Percentiles rank a stretch among this genome's conserved stretches.
Evolutionary conservation across 2,797 vertebrate species (phyloP).

Genomic region (Chelmon rostratus): DNA sequence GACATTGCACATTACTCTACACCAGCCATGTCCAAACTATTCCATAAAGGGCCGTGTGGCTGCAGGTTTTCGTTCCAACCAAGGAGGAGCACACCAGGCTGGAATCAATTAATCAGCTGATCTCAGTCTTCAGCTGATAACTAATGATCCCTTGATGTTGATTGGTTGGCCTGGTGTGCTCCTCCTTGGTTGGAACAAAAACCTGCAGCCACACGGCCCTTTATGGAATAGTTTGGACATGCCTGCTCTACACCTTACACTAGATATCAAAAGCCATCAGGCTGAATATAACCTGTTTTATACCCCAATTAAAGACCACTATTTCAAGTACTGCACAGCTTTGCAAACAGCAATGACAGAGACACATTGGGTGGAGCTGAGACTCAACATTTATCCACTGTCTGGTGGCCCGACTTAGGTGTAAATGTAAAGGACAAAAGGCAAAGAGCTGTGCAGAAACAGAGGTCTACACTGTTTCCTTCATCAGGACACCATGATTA

Average conservation of each 20-base stretch:
- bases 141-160: too few species aligned
- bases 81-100: too few species aligned
- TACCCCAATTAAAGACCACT: constrained; percentile 19
- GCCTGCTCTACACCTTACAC: constrained; percentile 24
- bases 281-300: constrained; percentile 45
- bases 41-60: too few species aligned
- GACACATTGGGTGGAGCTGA: constrained; percentile 41
- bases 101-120: too few species aligned
- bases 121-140: too few species aligned
- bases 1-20: not conserved
- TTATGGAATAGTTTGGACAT: too few species aligned
- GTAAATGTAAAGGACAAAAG: constrained; percentile 61
- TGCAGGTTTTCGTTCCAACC: too few species aligned
- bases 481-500: constrained; percentile 36
- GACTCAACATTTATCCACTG: constrained; percentile 44
- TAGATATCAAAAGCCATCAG: constrained; percentile 30
- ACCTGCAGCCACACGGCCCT: too few species aligned
- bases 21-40: too few species aligned
- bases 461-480: constrained; percentile 34
- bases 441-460: constrained; percentile 42
- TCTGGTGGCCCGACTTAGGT: constrained; percentile 57
- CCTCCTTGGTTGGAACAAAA: too few species aligned
- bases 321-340: constrained; percentile 56
- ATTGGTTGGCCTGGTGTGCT: too few species aligned
- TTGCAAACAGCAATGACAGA: constrained; percentile 49